Evolutionary conservation across 2,113 vertebrate genomes (phyloP).

Genomic region (Peromyscus californicus): DNA sequence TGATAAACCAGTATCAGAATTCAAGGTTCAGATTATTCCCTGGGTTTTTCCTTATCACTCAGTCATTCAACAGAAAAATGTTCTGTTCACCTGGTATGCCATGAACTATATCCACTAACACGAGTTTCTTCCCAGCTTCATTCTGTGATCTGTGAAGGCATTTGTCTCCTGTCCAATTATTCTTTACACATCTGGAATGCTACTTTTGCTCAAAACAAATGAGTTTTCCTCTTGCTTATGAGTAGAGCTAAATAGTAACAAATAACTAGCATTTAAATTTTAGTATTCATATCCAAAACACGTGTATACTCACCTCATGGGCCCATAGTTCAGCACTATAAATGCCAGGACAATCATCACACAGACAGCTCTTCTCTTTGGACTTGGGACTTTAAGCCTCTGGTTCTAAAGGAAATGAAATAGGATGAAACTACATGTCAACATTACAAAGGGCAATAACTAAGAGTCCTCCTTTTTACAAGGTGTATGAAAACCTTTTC

Average conservation of each 20-base stretch:
- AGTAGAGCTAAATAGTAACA: slow-evolving; percentile 1
- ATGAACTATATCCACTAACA: background rate
- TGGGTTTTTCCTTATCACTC: background rate
- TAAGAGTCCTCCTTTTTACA: background rate
- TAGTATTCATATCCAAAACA: background rate
- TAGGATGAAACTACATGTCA: background rate
- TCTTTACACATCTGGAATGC: background rate
- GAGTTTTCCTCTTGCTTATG: background rate
- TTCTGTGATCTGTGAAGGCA: background rate
- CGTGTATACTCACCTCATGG: slow-evolving; percentile 90
- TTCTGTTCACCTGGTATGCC: background rate
- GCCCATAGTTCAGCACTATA: slow-evolving; percentile 91
- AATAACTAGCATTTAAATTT: slow-evolving; percentile 26
- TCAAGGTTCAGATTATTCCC: background rate
- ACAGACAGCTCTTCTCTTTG: slow-evolving; percentile 94
- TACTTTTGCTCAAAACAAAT: slow-evolving; percentile 3
- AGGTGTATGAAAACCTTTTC: background rate
- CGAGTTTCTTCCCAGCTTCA: background rate
- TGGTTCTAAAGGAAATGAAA: slow-evolving; percentile 90
- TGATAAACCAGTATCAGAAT: background rate
- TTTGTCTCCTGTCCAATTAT: background rate
- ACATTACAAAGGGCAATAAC: slow-evolving; percentile 11
- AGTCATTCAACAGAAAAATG: background rate
- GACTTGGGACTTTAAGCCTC: slow-evolving; percentile 91
- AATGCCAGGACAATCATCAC: slow-evolving; percentile 95